Percentiles rank a stretch among this genome's conserved stretches.
Conservation (phyloP, 2,797 vertebrate species). For the Xiphophorus birchmanni region DNA sequence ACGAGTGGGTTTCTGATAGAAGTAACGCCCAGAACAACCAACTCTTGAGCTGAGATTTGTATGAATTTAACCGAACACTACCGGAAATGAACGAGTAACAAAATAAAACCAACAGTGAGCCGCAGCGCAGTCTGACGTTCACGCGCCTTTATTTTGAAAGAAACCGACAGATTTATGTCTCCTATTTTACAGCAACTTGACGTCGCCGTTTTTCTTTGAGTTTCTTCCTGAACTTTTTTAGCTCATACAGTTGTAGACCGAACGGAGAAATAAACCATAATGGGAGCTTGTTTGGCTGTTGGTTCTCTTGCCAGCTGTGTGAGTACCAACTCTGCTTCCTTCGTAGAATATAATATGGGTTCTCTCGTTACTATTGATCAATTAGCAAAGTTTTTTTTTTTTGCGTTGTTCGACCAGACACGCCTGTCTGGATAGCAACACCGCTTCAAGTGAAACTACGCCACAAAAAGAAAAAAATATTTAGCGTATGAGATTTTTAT, state of each 20-base stretch:
- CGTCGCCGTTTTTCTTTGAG: neutral
- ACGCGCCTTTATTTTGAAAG: constrained; percentile 47
- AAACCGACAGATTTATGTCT: rapidly evolving
- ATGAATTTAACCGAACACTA: neutral
- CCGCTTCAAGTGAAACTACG: neutral
- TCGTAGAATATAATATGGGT: neutral
- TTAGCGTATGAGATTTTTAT: neutral
- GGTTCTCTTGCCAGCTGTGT: constrained; percentile 90
- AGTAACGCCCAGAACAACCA: neutral
- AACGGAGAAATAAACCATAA: constrained; percentile 46
- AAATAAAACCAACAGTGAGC: neutral
- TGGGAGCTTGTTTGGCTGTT: constrained; percentile 91
- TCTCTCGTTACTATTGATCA: neutral
- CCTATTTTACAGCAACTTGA: neutral
- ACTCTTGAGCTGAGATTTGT: neutral
- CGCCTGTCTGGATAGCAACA: neutral
- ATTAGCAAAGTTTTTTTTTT: no score
- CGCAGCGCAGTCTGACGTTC: neutral
- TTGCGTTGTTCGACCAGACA: neutral
- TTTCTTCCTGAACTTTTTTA: constrained; percentile 51
- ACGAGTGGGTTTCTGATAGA: neutral
- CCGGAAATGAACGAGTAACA: neutral
- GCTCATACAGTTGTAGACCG: rapidly evolving
- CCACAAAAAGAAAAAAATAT: neutral
- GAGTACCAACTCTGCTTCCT: constrained; percentile 69